Evolutionary conservation across 2,113 vertebrate species (phyloP).

Genomic region (Tiliqua scincoides): DNA sequence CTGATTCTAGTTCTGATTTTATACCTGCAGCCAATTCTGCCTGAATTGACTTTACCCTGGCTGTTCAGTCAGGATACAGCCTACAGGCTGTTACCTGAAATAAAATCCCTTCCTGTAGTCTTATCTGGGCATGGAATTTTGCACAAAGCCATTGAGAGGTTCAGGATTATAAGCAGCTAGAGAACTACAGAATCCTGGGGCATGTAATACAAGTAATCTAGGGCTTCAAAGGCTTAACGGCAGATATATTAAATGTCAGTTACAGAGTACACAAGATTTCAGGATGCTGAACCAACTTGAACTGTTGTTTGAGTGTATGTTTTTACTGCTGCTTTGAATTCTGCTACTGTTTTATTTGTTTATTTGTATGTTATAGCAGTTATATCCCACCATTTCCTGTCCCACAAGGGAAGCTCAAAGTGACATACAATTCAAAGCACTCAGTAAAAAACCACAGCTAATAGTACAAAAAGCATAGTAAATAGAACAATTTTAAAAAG

Average conservation of each 20-base stretch:
- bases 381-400: no score
- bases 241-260: background rate
- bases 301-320: no score
- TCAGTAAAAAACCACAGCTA: no score
- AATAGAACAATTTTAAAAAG: no score
- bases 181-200: background rate
- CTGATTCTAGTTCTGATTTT: slow-evolving; percentile 9
- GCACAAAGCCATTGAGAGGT: fast-evolving
- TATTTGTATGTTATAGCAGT: no score
- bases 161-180: background rate
- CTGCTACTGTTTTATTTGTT: no score
- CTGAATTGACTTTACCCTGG: background rate
- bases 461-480: no score
- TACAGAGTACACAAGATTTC: slow-evolving; percentile 1
- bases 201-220: background rate
- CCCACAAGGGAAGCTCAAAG: no score
- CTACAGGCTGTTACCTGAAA: fast-evolving
- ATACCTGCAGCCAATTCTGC: background rate
- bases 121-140: fast-evolving
- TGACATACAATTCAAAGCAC: no score
- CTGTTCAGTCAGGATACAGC: background rate
- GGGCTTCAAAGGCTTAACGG: background rate
- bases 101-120: background rate
- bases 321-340: no score
- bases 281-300: background rate